These are phyloP conservation scores for Benitochromis conjunctus DNA, from an alignment of 2,113 vertebrate species.

Conservation along the genomic window DNA sequence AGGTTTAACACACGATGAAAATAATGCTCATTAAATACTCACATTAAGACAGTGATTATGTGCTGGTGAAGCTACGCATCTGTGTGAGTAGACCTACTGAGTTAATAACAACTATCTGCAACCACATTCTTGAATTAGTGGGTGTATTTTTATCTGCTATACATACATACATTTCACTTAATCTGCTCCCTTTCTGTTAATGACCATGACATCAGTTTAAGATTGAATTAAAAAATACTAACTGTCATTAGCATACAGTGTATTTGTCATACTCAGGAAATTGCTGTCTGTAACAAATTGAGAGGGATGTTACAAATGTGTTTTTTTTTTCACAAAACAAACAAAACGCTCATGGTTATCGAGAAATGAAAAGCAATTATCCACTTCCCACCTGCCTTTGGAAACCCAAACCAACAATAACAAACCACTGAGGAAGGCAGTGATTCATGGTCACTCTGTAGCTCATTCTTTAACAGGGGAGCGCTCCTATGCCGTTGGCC, in stretches of 20 bases:
- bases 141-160: not conserved
- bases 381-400: not conserved
- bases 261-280: not conserved
- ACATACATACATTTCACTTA: not conserved
- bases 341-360: not conserved
- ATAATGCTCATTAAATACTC: not conserved
- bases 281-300: not conserved
- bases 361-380: conserved; percentile 36
- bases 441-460: conserved; percentile 44
- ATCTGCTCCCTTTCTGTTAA: not conserved
- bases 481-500: not conserved
- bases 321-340: not conserved
- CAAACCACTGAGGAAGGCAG: not conserved
- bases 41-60: not conserved
- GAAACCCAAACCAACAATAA: not conserved
- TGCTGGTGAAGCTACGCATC: not conserved
- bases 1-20: not conserved
- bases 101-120: not conserved
- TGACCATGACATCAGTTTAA: not conserved
- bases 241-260: not conserved
- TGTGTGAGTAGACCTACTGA: not conserved
- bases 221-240: rapidly evolving
- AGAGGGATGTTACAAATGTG: not conserved
- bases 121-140: not conserved
- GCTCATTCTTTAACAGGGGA: not conserved